Conservation (phyloP, 1,140 invertebrate genomes). For the Saccostrea glomerata region DNA sequence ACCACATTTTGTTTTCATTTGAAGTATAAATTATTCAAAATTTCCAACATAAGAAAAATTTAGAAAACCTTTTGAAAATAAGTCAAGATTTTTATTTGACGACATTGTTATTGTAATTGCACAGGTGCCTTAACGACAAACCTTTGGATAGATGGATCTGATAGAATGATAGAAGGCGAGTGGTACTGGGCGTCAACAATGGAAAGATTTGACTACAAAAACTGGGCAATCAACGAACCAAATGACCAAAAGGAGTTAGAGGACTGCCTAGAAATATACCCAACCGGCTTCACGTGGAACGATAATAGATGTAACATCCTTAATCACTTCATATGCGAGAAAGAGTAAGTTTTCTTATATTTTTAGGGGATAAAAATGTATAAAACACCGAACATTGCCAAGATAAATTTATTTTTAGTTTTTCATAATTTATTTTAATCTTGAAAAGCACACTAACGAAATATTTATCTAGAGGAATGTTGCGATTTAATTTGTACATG, state of each 20-base stretch:
- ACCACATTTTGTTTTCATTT: no score
- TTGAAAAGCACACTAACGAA: no score
- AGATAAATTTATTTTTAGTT: no score
- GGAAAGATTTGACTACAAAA: neutral
- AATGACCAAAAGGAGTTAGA: neutral
- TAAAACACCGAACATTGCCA: no score
- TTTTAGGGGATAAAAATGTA: no score
- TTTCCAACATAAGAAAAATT: no score
- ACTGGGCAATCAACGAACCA: neutral
- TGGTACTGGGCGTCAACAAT: slow-evolving; percentile 8
- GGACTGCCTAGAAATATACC: neutral
- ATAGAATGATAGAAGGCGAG: neutral
- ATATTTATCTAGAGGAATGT: no score
- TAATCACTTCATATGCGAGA: slow-evolving; percentile 9
- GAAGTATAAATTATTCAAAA: no score
- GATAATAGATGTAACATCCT: neutral
- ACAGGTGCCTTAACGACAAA: neutral
- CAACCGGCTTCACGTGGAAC: neutral
- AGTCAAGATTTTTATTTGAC: no score
- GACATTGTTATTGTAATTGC: neutral
- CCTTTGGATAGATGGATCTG: slow-evolving; percentile 11
- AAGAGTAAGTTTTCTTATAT: neutral
- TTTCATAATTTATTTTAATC: no score
- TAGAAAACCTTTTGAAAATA: no score
- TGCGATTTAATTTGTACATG: no score